Conservation (phyloP, 1,140 invertebrate species). For the Trichoplusia ni region DNA sequence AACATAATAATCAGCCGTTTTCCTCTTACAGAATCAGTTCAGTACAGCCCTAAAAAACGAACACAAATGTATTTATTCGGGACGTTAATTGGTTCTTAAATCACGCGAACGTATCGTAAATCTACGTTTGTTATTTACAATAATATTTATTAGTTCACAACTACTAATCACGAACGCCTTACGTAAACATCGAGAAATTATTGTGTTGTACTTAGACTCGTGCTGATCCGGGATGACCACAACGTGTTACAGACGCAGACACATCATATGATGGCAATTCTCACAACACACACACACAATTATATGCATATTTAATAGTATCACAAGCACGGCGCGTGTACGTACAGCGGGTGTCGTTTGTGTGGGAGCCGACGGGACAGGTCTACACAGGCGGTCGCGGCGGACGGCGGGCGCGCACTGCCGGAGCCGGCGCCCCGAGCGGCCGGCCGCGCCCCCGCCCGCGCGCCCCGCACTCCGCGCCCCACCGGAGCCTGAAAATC, state of each 20-base stretch:
- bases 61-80: constrained; percentile 13
- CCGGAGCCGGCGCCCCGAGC: constrained; percentile 32
- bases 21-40: not conserved
- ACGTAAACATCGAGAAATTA: constrained; percentile 28
- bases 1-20: not conserved
- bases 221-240: constrained; percentile 5
- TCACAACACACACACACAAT: constrained; percentile 43
- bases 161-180: constrained; percentile 21
- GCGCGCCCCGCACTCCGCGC: not conserved
- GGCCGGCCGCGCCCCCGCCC: constrained; percentile 8
- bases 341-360: constrained; percentile 4
- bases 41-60: constrained; percentile 10
- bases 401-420: constrained; percentile 29
- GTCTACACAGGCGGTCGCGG: constrained; percentile 14
- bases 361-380: not conserved
- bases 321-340: constrained; percentile 30
- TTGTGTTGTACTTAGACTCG: constrained; percentile 4
- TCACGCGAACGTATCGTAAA: constrained; percentile 35
- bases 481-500: constrained; percentile 32
- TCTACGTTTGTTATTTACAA: constrained; percentile 28
- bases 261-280: constrained; percentile 44
- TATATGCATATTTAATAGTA: constrained; percentile 29
- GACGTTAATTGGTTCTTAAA: constrained; percentile 35
- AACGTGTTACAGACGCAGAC: constrained; percentile 28
- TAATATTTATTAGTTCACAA: constrained; percentile 31